Percentiles rank a stretch among this genome's conserved stretches.
phyloP scores from a whole-genome alignment of 2,888 invertebrate species.

The Aspidapion aeneum region DNA sequence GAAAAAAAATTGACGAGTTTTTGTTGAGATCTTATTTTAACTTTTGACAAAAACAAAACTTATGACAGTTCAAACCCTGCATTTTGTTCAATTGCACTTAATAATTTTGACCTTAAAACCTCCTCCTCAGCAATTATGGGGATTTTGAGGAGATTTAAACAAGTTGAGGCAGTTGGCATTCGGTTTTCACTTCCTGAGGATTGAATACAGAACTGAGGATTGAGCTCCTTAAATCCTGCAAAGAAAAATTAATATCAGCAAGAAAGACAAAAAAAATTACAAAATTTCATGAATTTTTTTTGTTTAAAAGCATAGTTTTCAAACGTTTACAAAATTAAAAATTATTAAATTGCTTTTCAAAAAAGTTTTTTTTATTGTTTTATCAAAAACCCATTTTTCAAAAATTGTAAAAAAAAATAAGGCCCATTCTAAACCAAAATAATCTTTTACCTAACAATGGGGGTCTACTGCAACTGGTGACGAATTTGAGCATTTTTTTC shows the following conservation, averaged over 20 bases:
- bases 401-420: too few species aligned
- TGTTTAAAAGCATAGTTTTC: too few species aligned
- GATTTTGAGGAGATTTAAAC: constrained; percentile 95
- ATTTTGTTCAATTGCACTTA: constrained; percentile 92
- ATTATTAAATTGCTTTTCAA: too few species aligned
- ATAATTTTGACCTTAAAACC: constrained; percentile 74
- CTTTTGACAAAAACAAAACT: too few species aligned
- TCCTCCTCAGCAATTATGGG: constrained; percentile 83
- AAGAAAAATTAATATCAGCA: background rate
- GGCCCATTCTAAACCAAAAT: too few species aligned
- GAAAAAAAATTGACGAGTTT: too few species aligned
- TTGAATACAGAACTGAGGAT: constrained; percentile 96
- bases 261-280: constrained; percentile 5
- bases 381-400: too few species aligned
- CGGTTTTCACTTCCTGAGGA: constrained; percentile 86
- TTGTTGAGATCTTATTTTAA: too few species aligned
- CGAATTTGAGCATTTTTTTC: constrained; percentile 90
- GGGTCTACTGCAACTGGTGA: constrained; percentile 96
- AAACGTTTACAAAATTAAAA: too few species aligned
- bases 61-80: constrained; percentile 95
- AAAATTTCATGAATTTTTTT: too few species aligned
- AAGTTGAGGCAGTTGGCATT: constrained; percentile 95
- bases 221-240: constrained; percentile 67
- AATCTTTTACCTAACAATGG: constrained; percentile 82
- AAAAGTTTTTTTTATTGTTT: too few species aligned